Base-by-base conservation (phyloP, 2,888 invertebrate genomes). In the Luffia ferchaultella region DNA sequence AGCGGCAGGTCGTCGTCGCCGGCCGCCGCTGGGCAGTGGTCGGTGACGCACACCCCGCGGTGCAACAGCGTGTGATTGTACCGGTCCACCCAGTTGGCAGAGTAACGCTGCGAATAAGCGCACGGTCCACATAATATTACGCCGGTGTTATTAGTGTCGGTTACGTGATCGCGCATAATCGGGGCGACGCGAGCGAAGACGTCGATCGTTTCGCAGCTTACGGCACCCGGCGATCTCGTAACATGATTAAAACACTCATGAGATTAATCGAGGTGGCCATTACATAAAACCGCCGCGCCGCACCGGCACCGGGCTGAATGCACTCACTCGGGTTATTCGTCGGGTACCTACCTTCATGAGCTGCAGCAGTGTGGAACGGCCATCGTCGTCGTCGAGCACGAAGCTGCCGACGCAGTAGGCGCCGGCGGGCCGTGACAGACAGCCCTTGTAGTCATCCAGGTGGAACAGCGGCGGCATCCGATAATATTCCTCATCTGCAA, bases 1-100 rank as follows among this genome's bases (percentile, higher is more conserved):
- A 7, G 3, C 3, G 30, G 30, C 12, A 30, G 12, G 12, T 30
- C 30, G 12, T 12, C 30, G 17, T 55, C 19, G 16, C 15, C 2
- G 15, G 48, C 43, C 1, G 60, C 57, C 62, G 59, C 30, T 5
- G 54, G 58, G 55, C 73, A 75, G 53, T 61, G 59, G n/a, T 63
- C 63, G 16, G 63, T 60, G 17, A 82, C 60, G 62, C 82, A 82
- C 52, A 72, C 57, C 1, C 75, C 80, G 50, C 80, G 78, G 61
- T 82, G 82, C 53, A 82, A 62, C 1, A 68, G 70, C 55, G 79
- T 79, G 68, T 80, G 82, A 67, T 82, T 79, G 67, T 70, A 80
- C 64, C 76, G 62, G 58, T 76, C 72, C 62, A 79, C 75, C 70
- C 72, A 76, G 66, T 80, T 75, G 15, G 67, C 63, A 0, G 80